Percentiles rank a stretch among this genome's conserved stretches.
Evolutionary conservation across 2,797 vertebrate genomes (phyloP).

Genomic region (Sebastes minor): DNA sequence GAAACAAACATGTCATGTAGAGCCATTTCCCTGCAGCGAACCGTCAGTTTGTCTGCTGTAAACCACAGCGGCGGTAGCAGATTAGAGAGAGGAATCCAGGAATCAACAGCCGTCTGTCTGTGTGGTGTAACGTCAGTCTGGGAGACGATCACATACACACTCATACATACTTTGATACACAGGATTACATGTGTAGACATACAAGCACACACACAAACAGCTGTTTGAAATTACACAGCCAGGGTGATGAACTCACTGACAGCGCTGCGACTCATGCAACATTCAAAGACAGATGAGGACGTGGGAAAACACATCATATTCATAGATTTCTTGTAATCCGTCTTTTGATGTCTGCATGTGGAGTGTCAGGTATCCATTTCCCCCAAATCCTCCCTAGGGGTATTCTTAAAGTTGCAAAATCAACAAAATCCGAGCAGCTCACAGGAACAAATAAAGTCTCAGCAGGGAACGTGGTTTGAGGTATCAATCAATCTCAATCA

Average conservation of each 20-base stretch:
- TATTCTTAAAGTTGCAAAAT: constrained; percentile 28
- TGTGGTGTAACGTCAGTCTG: constrained; percentile 67
- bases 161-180: constrained; percentile 24
- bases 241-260: constrained; percentile 74
- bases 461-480: constrained; percentile 25
- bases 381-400: background rate
- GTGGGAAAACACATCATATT: constrained; percentile 54
- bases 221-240: constrained; percentile 72
- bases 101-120: constrained; percentile 72
- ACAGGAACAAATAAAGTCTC: constrained; percentile 10
- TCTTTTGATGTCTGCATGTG: constrained; percentile 23
- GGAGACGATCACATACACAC: constrained; percentile 39
- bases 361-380: constrained; percentile 26
- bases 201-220: constrained; percentile 55
- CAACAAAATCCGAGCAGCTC: constrained; percentile 16
- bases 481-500: constrained; percentile 31
- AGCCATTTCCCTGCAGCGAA: constrained; percentile 61
- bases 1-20: constrained; percentile 72
- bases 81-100: constrained; percentile 70
- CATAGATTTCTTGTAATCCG: constrained; percentile 27
- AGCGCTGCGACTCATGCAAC: constrained; percentile 63
- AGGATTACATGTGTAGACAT: constrained; percentile 46
- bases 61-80: constrained; percentile 62
- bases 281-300: constrained; percentile 58
- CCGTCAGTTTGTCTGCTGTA: constrained; percentile 59